Evolutionary conservation across 2,888 invertebrate species (phyloP).

Genomic region (Desoria tigrina): DNA sequence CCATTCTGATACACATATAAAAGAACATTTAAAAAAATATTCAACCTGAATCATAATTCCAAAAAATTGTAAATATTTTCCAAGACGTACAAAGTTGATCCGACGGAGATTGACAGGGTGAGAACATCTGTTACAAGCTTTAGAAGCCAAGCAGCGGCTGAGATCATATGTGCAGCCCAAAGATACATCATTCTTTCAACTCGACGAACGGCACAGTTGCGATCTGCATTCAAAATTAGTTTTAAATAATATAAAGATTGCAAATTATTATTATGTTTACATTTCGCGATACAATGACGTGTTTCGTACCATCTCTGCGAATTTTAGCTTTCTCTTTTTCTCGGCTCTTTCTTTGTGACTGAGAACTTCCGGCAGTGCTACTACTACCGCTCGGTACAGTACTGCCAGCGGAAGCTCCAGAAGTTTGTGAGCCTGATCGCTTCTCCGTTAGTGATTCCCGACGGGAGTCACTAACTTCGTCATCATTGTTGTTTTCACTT

Average conservation of each 20-base stretch:
- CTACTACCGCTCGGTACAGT: conserved; percentile 2
- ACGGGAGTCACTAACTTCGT: neutral
- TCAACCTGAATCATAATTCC: neutral
- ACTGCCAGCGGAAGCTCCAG: conserved; percentile 12
- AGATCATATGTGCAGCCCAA: conserved; percentile 49
- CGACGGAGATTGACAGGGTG: conserved; percentile 48
- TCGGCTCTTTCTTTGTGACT: conserved; percentile 31
- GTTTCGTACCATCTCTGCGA: conserved; percentile 48
- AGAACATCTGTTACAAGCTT: conserved; percentile 50
- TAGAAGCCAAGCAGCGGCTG: conserved; percentile 51
- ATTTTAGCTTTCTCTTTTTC: conserved; percentile 45
- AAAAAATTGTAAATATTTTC: conserved; percentile 9
- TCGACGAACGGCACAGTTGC: conserved; percentile 42
- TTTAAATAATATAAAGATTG: too few relatives aligned
- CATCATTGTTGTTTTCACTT: conserved; percentile 18
- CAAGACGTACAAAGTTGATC: conserved; percentile 45
- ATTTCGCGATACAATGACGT: too few relatives aligned
- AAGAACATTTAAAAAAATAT: neutral
- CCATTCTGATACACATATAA: conserved; percentile 30
- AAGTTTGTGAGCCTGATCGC: conserved; percentile 13
- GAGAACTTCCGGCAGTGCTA: conserved; percentile 14
- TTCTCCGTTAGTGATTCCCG: neutral
- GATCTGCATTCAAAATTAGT: conserved; percentile 36
- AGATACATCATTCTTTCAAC: conserved; percentile 39
- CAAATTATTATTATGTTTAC: too few relatives aligned